Percentiles rank a stretch among this genome's conserved stretches.
Evolutionary conservation across 2,888 invertebrate genomes (phyloP).

Genomic region (Ethmia dodecea): DNA sequence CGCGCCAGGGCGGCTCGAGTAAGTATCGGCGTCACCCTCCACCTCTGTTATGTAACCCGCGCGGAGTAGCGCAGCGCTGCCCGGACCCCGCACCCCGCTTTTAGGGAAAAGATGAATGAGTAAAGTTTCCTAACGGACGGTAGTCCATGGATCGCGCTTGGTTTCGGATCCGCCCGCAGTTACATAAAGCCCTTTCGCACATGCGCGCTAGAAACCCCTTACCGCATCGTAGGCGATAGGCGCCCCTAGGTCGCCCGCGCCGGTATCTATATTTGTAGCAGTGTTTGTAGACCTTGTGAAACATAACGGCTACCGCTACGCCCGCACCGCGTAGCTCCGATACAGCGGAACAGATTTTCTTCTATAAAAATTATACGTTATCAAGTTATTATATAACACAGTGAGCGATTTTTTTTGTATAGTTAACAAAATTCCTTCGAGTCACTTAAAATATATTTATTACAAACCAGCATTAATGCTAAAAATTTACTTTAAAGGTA

Average conservation of each 20-base stretch:
- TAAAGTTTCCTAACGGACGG: conserved; percentile 70
- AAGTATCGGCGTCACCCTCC: conserved; percentile 45
- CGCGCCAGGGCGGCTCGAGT: conserved; percentile 44
- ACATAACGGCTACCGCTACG: no score
- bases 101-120: conserved; percentile 75
- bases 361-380: no score
- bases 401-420: no score
- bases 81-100: conserved; percentile 59
- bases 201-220: conserved; percentile 36
- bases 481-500: no score
- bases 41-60: conserved; percentile 56
- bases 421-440: no score
- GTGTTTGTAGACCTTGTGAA: no score
- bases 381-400: no score
- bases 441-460: no score
- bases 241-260: conserved; percentile 30
- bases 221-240: conserved; percentile 16
- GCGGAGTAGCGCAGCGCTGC: conserved; percentile 58
- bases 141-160: conserved; percentile 61
- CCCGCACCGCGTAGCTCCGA: no score
- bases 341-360: no score
- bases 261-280: conserved; percentile 11
- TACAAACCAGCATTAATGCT: no score
- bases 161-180: conserved; percentile 52
- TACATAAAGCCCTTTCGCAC: conserved; percentile 56